Percentiles rank a stretch among this genome's conserved stretches.
These are phyloP conservation scores for Kryptopterus vitreolus DNA, from an alignment of 2,797 vertebrate species.

Conservation along the genomic window DNA sequence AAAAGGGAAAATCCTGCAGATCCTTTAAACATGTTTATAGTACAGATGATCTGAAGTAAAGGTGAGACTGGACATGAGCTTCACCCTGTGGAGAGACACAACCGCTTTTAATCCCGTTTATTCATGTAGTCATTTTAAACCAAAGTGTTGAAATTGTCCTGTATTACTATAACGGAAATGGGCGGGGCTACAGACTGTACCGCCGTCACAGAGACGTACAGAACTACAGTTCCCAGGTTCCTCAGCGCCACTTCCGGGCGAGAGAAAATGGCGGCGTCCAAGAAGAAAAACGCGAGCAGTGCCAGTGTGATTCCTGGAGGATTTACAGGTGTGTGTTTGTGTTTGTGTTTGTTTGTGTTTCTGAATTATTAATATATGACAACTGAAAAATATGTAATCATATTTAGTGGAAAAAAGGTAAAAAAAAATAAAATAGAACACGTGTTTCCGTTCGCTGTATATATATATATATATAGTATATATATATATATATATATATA, in stretches of 20 bases:
- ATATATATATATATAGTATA: no score
- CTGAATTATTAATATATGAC: not conserved
- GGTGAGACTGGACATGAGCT: no score
- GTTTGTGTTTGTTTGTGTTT: not conserved
- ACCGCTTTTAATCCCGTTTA: no score
- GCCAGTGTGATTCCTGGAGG: constrained; percentile 67
- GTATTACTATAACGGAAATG: not conserved
- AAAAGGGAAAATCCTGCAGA: no score
- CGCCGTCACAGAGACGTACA: not conserved
- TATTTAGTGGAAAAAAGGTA: not conserved
- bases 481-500: no score
- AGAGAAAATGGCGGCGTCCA: constrained; percentile 79
- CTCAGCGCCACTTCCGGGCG: constrained; percentile 52
- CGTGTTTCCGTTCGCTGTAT: no score
- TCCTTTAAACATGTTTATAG: no score
- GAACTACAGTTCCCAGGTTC: constrained; percentile 33
- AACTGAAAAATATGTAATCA: not conserved
- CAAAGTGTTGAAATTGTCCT: not conserved
- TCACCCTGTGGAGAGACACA: no score
- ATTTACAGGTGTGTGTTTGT: constrained; percentile 70
- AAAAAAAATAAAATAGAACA: not conserved
- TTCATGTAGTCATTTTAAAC: not conserved
- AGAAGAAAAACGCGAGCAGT: constrained; percentile 57
- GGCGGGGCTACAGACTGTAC: not conserved
- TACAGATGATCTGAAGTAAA: no score